Base-by-base conservation (phyloP, 2,888 invertebrate species). In the Morpho deidamia region DNA sequence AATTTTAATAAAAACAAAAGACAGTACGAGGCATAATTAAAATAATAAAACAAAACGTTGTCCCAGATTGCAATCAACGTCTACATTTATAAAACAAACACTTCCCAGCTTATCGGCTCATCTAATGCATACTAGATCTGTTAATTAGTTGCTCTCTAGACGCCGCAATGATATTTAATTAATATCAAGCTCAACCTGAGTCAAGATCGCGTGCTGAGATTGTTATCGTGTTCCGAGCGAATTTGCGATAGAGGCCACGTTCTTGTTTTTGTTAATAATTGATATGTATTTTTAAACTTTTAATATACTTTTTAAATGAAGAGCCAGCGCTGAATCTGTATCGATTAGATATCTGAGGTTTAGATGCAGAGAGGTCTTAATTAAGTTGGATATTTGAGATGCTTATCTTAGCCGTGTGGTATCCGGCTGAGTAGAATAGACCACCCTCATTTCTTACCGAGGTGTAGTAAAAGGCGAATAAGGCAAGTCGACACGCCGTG, bases 121-220 rank as follows among this genome's bases (percentile, higher is more conserved):
- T 66, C 65, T 63, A 62, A 62, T 50, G 66, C 51, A 66, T 67
- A 61, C 66, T 66, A 68, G 66, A 66, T 64, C 57, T 58, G 58
- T 75, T 81, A 81, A 83, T 81, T 79, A 81, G 73, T 73, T 69
- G 72, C 70, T 76, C 78, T 76, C 71, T 77, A 74, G 70, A 70
- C 71, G 53, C 69, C 69, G 68, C 66, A 68, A 72, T 76, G 69
- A 72, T 76, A 72, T 75, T 74, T 70, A 72, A 79, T 78, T 77
- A 76, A 74, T 70, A 70, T 69, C 71, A 70, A 52, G 50, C 56
- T 58, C 69, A 62, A 11, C 34, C 35, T 11, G 34, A 63, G 59
- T 59, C 55, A 53, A 53, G 56, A 56, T 69, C 64, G 72, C 74
- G 72, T 74, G 74, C 65, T 60, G 59, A 63, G 56, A 59, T 59